phyloP scores from a whole-genome alignment of 2,888 invertebrate genomes.

The Sussaba pulchella region DNA sequence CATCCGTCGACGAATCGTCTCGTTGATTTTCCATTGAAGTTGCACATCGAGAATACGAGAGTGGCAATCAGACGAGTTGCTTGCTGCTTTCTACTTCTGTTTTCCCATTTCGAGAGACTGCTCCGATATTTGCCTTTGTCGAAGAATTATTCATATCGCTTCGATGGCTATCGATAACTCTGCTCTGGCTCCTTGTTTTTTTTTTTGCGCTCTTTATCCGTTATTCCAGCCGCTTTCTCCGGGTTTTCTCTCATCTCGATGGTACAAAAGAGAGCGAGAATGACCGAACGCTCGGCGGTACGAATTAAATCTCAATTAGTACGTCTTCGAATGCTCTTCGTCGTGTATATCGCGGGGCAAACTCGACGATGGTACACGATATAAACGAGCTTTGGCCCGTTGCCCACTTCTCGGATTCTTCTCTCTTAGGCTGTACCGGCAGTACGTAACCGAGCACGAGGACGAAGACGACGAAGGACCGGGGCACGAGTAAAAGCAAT shows the following conservation, averaged over 20 bases:
- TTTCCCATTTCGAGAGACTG: slow-evolving; percentile 44
- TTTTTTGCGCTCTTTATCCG: not conserved
- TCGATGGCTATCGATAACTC: slow-evolving; percentile 56
- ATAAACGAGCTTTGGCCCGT: slow-evolving; percentile 58
- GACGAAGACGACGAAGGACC: slow-evolving; percentile 3
- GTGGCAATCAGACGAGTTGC: slow-evolving; percentile 46
- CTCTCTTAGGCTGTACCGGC: slow-evolving; percentile 82
- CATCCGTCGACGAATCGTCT: slow-evolving; percentile 44
- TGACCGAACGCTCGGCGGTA: slow-evolving; percentile 39
- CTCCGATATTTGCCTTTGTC: slow-evolving; percentile 58
- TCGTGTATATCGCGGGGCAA: slow-evolving; percentile 45
- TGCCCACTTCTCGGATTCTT: slow-evolving; percentile 84
- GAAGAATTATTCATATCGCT: slow-evolving; percentile 64
- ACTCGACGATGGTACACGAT: slow-evolving; percentile 83
- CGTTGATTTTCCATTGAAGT: slow-evolving; percentile 28
- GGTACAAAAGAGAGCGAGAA: slow-evolving; percentile 12
- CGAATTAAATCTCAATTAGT: slow-evolving; percentile 63
- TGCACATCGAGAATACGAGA: slow-evolving; percentile 39
- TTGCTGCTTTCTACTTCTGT: slow-evolving; percentile 31
- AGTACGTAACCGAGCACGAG: not conserved
- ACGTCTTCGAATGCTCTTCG: slow-evolving; percentile 49
- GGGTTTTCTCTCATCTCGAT: slow-evolving; percentile 27
- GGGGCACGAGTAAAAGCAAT: not conserved
- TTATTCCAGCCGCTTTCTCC: not conserved
- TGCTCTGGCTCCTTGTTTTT: not conserved